These are phyloP conservation scores for Gambusia affinis DNA, from an alignment of 2,113 vertebrate genomes.

Conservation along the genomic window DNA sequence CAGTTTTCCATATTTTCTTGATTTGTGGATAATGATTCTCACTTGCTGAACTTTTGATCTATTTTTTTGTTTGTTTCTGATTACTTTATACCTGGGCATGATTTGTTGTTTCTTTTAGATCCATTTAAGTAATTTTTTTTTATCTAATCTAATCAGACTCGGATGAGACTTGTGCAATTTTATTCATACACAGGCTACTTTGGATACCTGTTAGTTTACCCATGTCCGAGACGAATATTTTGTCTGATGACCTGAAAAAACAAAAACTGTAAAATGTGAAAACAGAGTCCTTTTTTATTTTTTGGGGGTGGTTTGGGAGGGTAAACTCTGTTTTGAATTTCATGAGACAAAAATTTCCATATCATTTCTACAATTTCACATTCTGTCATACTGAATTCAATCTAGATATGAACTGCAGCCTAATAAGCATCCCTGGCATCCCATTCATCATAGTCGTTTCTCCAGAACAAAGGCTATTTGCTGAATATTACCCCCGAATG, in stretches of 20 bases:
- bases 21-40: too few relatives aligned
- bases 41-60: background rate
- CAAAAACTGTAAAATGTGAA: background rate
- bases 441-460: slow-evolving; percentile 62
- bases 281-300: background rate
- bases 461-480: slow-evolving; percentile 52
- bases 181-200: too few relatives aligned
- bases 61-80: background rate
- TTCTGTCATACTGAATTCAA: slow-evolving; percentile 50
- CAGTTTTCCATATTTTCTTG: too few relatives aligned
- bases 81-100: background rate
- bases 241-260: background rate
- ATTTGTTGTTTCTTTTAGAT: background rate
- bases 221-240: background rate
- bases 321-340: slow-evolving; percentile 17
- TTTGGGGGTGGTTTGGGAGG: too few relatives aligned
- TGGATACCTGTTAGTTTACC: background rate
- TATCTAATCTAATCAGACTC: too few relatives aligned
- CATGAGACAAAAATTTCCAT: slow-evolving; percentile 29
- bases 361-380: slow-evolving; percentile 44
- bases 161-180: too few relatives aligned
- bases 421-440: slow-evolving; percentile 68
- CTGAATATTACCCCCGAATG: slow-evolving; percentile 57
- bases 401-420: slow-evolving; percentile 61
- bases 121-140: too few relatives aligned